phyloP scores from a whole-genome alignment of 2,888 invertebrate species.

The Campoplex capitator region DNA sequence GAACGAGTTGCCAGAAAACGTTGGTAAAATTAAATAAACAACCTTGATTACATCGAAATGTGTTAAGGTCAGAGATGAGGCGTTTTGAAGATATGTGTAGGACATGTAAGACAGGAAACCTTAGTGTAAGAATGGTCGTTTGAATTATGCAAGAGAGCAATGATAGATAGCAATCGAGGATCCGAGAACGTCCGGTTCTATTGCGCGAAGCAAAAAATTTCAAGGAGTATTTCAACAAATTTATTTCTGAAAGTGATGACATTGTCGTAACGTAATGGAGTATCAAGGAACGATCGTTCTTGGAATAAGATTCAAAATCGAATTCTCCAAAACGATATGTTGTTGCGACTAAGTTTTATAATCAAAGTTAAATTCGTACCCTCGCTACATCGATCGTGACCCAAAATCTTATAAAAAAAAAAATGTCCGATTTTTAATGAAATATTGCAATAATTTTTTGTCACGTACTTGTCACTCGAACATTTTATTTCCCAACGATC shows the following conservation, averaged over 20 bases:
- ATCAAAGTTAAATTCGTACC: neutral
- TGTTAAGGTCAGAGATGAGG: slow-evolving; percentile 31
- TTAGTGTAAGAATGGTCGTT: slow-evolving; percentile 44
- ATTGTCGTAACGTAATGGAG: neutral
- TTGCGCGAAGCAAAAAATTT: slow-evolving; percentile 19
- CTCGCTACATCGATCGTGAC: neutral
- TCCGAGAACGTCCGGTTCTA: slow-evolving; percentile 47
- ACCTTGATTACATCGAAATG: slow-evolving; percentile 35
- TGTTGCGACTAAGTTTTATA: neutral
- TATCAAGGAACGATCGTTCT: neutral
- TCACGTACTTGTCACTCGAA: slow-evolving; percentile 18
- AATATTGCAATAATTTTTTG: neutral
- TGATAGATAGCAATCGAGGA: slow-evolving; percentile 49
- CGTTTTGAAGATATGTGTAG: slow-evolving; percentile 19
- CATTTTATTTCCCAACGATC: neutral
- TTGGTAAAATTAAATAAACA: slow-evolving; percentile 19
- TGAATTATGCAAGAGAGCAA: slow-evolving; percentile 59
- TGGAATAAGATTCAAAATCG: neutral
- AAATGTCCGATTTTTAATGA: no score
- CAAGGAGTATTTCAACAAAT: neutral
- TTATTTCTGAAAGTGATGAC: neutral
- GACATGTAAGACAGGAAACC: slow-evolving; percentile 46
- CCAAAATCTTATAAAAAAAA: neutral
- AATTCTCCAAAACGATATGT: neutral
- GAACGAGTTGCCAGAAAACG: neutral